Conservation (phyloP, 2,888 invertebrate genomes). For the Ganaspis brasiliensis region DNA sequence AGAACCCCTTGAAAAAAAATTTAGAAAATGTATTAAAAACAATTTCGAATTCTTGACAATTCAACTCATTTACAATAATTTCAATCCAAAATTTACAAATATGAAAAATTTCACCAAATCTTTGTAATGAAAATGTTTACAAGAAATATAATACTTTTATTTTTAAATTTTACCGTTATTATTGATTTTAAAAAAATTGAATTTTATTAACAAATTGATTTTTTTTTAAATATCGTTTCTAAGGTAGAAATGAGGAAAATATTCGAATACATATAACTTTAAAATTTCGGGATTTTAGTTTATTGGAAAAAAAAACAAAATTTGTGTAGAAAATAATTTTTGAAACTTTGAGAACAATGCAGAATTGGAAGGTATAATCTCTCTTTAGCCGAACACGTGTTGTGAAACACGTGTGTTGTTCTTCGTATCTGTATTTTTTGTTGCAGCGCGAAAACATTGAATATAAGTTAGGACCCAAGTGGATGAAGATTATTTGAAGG, state of each 20-base stretch:
- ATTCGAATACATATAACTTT: background rate
- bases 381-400: conserved; percentile 16
- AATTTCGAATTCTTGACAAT: no score
- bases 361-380: conserved; percentile 20
- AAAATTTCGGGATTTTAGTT: background rate
- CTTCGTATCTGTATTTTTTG: conserved; percentile 18
- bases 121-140: no score
- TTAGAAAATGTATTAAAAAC: no score
- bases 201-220: no score
- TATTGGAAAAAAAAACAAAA: background rate
- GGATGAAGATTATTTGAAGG: conserved; percentile 25
- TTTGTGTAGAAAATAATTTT: background rate
- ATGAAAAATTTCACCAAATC: no score
- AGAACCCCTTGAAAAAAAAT: background rate
- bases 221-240: no score
- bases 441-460: conserved; percentile 14
- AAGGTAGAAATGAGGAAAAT: no score
- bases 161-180: no score
- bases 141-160: no score
- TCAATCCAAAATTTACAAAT: background rate
- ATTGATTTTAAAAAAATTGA: no score
- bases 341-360: background rate
- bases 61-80: no score
- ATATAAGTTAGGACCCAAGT: conserved; percentile 13
- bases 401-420: conserved; percentile 31